A percentile compares a stretch with the other conserved stretches of the same genome.
These are phyloP conservation scores for Mungos mungo DNA, from an alignment of 2,113 vertebrate species.

Conservation along the genomic window DNA sequence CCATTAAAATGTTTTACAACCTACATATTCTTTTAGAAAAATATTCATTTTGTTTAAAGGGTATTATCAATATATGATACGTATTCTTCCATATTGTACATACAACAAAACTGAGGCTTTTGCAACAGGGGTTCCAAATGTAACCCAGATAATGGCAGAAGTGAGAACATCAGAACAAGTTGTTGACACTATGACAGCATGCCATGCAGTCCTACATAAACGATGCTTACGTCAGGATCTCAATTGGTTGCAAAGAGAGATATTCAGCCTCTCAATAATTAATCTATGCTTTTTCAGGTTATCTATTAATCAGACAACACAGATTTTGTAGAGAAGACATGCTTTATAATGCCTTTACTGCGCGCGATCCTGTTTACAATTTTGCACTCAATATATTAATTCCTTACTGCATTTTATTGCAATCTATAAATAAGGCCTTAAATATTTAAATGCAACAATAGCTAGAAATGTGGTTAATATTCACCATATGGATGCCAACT, in stretches of 20 bases:
- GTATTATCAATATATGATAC: fast-evolving
- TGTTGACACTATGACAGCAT: not conserved
- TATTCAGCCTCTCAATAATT: conserved; percentile 34
- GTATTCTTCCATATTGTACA: not conserved
- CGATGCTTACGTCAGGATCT: not conserved
- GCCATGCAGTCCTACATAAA: not conserved
- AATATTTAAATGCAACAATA: conserved; percentile 72
- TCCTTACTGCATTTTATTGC: conserved; percentile 53
- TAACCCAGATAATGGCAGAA: fast-evolving
- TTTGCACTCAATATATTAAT: conserved; percentile 59
- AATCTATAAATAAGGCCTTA: conserved; percentile 63
- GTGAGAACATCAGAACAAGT: not conserved
- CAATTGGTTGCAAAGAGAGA: not conserved
- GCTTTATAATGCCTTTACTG: conserved; percentile 32
- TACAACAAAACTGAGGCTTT: not conserved
- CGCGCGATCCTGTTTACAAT: conserved; percentile 46
- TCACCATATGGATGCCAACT: conserved; percentile 58
- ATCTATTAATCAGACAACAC: conserved; percentile 53
- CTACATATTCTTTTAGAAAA: not conserved
- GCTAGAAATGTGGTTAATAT: conserved; percentile 74
- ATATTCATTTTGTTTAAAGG: not conserved
- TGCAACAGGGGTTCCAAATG: fast-evolving
- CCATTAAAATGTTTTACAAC: not conserved
- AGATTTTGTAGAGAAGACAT: conserved; percentile 49
- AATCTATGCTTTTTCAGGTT: not conserved